Base-by-base conservation (phyloP, 2,113 vertebrate species). In the Leptocoma aspasia region DNA sequence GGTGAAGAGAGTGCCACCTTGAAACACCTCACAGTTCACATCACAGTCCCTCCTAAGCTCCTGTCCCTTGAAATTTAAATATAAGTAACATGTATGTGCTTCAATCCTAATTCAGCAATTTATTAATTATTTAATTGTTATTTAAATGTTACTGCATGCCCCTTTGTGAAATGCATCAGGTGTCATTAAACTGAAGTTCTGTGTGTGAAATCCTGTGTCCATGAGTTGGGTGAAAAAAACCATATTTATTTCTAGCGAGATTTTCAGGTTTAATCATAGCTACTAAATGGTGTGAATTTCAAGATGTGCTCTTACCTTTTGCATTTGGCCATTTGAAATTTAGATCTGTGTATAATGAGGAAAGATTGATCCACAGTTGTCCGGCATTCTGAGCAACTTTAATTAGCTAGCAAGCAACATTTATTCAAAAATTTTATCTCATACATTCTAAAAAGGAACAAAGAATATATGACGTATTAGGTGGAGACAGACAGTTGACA, bases 401-500 rank as follows among this genome's bases (percentile, higher is more conserved):
- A 50, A 30, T 54, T 7, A 44, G 24, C 39, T 75, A 39, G 7
- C 10, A 70, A 63, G 19, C 3, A 78, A 39, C 9, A 68, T 15
- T 52, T 31, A 33, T 13, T 71, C 57, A 15, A 82, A 84, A 59
- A 24, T 15, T n/a, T 65, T 87, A 33, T 50, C 13, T 23, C 39
- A 11, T 53, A 13, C 15, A 19, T 80, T 92, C 23, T 42, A 56
- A 82, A 95, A 76, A 50, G n/a, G 85, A 10, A 77, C 31, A 39
- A 49, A 60, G 9, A 87, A 2, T 27, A 17, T n/a, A 8, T 45
- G 41, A 31, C 5, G 4, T 20, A 7, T 3, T 26, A 45, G 9
- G n/a, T 33, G 28, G 56, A 73, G 28, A 44, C 35, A 73, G 23
- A 44, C 37, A 0, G 0, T 15, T 73, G n/a, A 0, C 23, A 60